phyloP scores from a whole-genome alignment of 2,113 vertebrate genomes.

The Dromas ardeola region DNA sequence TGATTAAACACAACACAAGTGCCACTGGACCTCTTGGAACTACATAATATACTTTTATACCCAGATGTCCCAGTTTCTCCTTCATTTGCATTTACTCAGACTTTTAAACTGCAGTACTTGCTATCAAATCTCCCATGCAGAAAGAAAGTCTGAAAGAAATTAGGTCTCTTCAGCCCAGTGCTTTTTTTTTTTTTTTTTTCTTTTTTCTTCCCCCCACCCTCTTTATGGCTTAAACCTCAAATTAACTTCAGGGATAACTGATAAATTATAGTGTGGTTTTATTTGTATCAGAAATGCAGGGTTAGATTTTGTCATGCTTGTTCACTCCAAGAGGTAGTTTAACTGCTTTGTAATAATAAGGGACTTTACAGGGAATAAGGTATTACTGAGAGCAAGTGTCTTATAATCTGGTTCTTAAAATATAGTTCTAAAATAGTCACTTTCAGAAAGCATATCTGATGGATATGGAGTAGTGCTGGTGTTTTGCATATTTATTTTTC shows the following conservation, averaged over 20 bases:
- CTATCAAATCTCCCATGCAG: constrained; percentile 38
- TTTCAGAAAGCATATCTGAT: background rate
- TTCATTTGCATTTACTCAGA: constrained; percentile 55
- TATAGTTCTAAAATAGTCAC: background rate
- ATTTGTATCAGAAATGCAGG: background rate
- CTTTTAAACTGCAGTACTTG: background rate
- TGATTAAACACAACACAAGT: constrained; percentile 61
- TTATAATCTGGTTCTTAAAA: background rate
- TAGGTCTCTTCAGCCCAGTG: background rate
- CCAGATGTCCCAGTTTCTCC: constrained; percentile 49
- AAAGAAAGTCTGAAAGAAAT: constrained; percentile 11
- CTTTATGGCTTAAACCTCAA: background rate
- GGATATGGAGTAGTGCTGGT: background rate
- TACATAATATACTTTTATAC: constrained; percentile 54
- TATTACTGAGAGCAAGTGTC: background rate
- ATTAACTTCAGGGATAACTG: background rate
- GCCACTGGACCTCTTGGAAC: constrained; percentile 56
- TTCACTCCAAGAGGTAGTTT: background rate
- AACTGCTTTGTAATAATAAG: background rate
- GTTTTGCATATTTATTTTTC: background rate
- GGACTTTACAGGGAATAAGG: background rate
- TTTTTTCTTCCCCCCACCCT: fast-evolving
- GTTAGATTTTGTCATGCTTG: background rate
- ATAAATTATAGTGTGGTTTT: background rate
- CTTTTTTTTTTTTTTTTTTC: background rate